A percentile compares a stretch with the other conserved stretches of the same genome.
Evolutionary conservation across 2,888 invertebrate species (phyloP).

Genomic region (Lathronympha strigana): DNA sequence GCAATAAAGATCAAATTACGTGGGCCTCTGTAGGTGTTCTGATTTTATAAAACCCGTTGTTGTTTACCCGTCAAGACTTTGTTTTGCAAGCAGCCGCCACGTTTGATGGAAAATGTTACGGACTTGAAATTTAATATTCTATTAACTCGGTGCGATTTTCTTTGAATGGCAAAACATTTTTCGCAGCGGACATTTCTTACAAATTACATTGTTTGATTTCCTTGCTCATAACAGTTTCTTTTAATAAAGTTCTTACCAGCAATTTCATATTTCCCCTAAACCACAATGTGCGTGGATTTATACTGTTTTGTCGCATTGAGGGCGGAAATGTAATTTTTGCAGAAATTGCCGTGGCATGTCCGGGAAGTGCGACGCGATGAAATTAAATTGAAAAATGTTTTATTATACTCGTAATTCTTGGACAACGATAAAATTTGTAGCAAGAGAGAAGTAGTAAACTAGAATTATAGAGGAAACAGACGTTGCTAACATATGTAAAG

Average conservation of each 20-base stretch:
- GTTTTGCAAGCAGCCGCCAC: constrained; percentile 24
- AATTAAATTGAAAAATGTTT: neutral
- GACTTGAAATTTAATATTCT: constrained; percentile 36
- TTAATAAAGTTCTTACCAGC: constrained; percentile 6
- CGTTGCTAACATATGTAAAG: too few relatives aligned
- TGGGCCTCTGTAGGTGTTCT: neutral
- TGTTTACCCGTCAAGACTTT: constrained; percentile 27
- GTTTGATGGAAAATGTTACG: constrained; percentile 21
- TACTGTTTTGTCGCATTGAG: neutral
- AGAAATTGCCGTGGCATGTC: neutral
- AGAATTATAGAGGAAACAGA: neutral
- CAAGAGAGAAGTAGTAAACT: neutral
- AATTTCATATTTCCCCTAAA: constrained; percentile 12
- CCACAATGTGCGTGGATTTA: neutral
- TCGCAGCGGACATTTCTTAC: constrained; percentile 12
- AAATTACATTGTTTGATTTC: constrained; percentile 25
- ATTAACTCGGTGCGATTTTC: constrained; percentile 34
- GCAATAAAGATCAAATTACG: neutral
- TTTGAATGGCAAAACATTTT: constrained; percentile 31
- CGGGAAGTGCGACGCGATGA: neutral
- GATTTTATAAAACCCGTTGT: constrained; percentile 9
- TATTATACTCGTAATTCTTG: neutral
- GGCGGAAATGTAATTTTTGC: neutral
- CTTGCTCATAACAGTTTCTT: constrained; percentile 11
- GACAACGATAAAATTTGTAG: neutral